Conservation (phyloP, 1,140 invertebrate genomes). For the Myzus persicae region DNA sequence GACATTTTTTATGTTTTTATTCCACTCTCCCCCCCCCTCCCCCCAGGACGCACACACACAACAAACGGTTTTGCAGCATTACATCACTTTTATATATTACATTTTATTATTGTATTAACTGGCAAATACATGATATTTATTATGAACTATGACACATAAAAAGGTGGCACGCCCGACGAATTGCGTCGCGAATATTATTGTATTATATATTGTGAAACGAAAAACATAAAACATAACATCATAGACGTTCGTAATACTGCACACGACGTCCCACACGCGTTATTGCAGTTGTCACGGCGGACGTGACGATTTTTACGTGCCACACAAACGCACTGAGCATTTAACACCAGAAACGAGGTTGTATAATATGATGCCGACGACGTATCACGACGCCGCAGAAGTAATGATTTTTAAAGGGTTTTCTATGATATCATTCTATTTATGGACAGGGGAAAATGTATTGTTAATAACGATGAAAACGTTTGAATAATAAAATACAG, state of each 20-base stretch:
- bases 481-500: background rate
- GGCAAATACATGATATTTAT: background rate
- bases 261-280: background rate
- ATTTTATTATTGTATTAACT: background rate
- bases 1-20: too few species aligned
- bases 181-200: background rate
- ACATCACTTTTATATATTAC: background rate
- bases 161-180: background rate
- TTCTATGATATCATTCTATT: background rate
- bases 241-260: background rate
- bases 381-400: background rate
- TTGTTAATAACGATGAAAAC: background rate
- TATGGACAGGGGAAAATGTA: background rate
- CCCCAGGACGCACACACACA: too few species aligned
- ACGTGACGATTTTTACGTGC: background rate
- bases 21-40: too few species aligned
- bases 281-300: background rate
- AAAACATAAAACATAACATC: background rate
- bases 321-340: background rate
- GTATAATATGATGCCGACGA: background rate
- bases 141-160: background rate
- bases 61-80: background rate
- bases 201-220: background rate
- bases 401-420: background rate
- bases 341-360: background rate